Percentiles rank a stretch among this genome's conserved stretches.
phyloP scores from a whole-genome alignment of 1,140 invertebrate genomes.

The Lineus longissimus region DNA sequence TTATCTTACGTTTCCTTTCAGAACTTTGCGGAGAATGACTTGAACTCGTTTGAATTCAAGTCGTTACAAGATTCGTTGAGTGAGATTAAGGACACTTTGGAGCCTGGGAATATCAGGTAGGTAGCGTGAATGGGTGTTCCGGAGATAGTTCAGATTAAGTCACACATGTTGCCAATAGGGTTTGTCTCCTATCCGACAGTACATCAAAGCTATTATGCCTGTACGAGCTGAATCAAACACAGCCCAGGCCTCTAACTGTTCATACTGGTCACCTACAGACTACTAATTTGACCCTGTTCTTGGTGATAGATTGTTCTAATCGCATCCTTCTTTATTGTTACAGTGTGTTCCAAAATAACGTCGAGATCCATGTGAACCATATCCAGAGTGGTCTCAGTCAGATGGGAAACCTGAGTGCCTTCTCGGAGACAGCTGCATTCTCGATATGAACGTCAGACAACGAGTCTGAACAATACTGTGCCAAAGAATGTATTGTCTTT shows the following conservation, averaged over 20 bases:
- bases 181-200: too few relatives aligned
- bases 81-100: constrained; percentile 77
- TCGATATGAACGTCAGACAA: neutral
- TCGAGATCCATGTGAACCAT: constrained; percentile 88
- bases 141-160: constrained; percentile 9
- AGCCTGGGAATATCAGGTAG: constrained; percentile 68
- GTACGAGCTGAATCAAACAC: too few relatives aligned
- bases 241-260: too few relatives aligned
- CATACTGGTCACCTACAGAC: too few relatives aligned
- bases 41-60: constrained; percentile 86
- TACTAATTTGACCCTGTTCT: too few relatives aligned
- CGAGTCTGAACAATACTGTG: neutral
- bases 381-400: constrained; percentile 80
- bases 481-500: too few relatives aligned
- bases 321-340: constrained; percentile 19
- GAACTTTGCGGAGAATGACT: constrained; percentile 82
- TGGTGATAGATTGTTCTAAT: too few relatives aligned
- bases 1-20: constrained; percentile 40
- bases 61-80: constrained; percentile 88
- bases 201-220: too few relatives aligned
- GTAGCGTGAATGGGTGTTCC: constrained; percentile 13
- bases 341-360: constrained; percentile 78
- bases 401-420: constrained; percentile 57
- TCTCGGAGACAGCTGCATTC: constrained; percentile 23
- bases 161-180: neutral